A percentile compares a stretch with the other conserved stretches of the same genome.
Conservation (phyloP, 2,113 vertebrate genomes). For the Rattus norvegicus region GRCr8 NC_086037.1:67369501-67370000, state of each 20-base stretch:
- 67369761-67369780: neutral
- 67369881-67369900: neutral
- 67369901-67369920: neutral
- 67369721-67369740: neutral
- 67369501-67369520: neutral
- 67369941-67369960: neutral
- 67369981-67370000: too few relatives aligned
- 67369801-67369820: neutral
- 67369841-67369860: neutral
- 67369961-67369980: neutral
- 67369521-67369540: neutral
- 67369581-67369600: constrained; percentile 98
- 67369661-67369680: constrained; percentile 98
- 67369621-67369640: constrained; percentile 97
- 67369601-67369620: constrained; percentile 99
- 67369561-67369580: constrained; percentile 97
- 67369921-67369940: neutral
- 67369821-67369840: too few relatives aligned
- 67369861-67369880: neutral
- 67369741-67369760: neutral
- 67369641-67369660: constrained; percentile 98
- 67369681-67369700: constrained; percentile 95
- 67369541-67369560: constrained; percentile 85
- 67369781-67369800: neutral
- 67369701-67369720: constrained; percentile 93